Percentiles rank a stretch among this genome's conserved stretches.
These are phyloP conservation scores for Salpingus planirostris DNA, from an alignment of 2,888 invertebrate species.

Conservation along the genomic window DNA sequence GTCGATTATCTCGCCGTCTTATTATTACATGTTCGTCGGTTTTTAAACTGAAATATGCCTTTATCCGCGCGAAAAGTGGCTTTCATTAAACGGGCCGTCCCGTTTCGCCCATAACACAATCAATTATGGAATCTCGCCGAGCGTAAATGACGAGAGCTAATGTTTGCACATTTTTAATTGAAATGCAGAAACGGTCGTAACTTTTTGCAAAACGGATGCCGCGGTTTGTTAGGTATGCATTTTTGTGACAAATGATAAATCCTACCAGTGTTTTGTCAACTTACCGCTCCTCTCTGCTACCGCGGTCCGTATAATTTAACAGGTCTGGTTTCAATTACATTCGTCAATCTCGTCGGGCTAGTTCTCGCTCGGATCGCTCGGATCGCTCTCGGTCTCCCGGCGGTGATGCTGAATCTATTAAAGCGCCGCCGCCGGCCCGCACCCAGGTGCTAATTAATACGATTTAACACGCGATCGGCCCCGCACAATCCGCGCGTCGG, in stretches of 20 bases:
- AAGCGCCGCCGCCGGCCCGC: slow-evolving; percentile 6
- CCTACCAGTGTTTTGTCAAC: slow-evolving; percentile 34
- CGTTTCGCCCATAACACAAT: slow-evolving; percentile 27
- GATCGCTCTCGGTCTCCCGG: too few species aligned
- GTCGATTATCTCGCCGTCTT: slow-evolving; percentile 17
- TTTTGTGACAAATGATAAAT: slow-evolving; percentile 38
- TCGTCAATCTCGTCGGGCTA: slow-evolving; percentile 17
- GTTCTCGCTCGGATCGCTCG: slow-evolving; percentile 17
- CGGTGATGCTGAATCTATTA: slow-evolving; percentile 17
- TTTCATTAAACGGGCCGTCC: slow-evolving; percentile 10
- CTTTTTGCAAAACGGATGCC: slow-evolving; percentile 24
- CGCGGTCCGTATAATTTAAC: slow-evolving; percentile 32
- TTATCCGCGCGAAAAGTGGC: slow-evolving; percentile 10
- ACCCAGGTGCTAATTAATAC: slow-evolving; percentile 16
- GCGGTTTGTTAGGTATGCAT: slow-evolving; percentile 39
- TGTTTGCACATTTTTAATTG: slow-evolving; percentile 39
- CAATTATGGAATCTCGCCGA: slow-evolving; percentile 32
- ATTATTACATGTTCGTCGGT: slow-evolving; percentile 11
- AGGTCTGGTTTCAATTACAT: slow-evolving; percentile 29
- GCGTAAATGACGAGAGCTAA: slow-evolving; percentile 35
- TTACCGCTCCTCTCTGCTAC: slow-evolving; percentile 27
- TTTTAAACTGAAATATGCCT: slow-evolving; percentile 14
- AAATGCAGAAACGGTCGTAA: slow-evolving; percentile 31
- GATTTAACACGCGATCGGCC: slow-evolving; percentile 9
- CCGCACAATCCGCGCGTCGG: too few species aligned